A percentile compares a stretch with the other conserved stretches of the same genome.
These are phyloP conservation scores for Polietes domitor DNA, from an alignment of 2,888 invertebrate species.

Conservation along the genomic window DNA sequence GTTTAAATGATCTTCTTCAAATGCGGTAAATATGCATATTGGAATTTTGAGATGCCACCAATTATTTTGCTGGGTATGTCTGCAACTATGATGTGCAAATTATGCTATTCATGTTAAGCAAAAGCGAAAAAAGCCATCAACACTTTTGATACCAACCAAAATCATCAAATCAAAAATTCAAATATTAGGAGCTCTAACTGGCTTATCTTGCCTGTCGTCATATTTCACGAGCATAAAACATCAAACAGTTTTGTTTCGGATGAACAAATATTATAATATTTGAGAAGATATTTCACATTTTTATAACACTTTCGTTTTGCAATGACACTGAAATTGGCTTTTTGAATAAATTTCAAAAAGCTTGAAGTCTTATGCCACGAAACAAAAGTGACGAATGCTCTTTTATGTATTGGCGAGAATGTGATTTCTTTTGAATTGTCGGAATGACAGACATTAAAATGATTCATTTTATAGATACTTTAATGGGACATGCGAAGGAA, in stretches of 20 bases:
- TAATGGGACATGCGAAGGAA: conserved; percentile 1
- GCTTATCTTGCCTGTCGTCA: neutral
- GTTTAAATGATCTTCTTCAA: too few relatives aligned
- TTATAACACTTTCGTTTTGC: conserved; percentile 19
- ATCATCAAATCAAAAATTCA: neutral
- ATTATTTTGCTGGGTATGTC: too few relatives aligned
- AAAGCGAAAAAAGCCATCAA: too few relatives aligned
- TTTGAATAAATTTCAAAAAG: neutral
- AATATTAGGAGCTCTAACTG: neutral
- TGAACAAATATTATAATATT: neutral
- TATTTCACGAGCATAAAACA: conserved; percentile 11
- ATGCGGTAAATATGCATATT: too few relatives aligned
- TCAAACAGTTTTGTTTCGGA: neutral
- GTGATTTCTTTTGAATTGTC: neutral
- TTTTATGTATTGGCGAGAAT: neutral
- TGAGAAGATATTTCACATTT: neutral
- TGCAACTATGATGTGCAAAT: too few relatives aligned
- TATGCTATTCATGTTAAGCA: too few relatives aligned
- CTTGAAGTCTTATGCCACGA: neutral
- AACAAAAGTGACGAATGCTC: conserved; percentile 25
- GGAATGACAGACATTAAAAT: conserved; percentile 9
- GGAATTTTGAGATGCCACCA: too few relatives aligned
- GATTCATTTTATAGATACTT: conserved; percentile 28
- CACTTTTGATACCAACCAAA: too few relatives aligned
- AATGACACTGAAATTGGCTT: conserved; percentile 29